Evolutionary conservation across 2,113 vertebrate species (phyloP).

Genomic region (Leuciscus idus): DNA sequence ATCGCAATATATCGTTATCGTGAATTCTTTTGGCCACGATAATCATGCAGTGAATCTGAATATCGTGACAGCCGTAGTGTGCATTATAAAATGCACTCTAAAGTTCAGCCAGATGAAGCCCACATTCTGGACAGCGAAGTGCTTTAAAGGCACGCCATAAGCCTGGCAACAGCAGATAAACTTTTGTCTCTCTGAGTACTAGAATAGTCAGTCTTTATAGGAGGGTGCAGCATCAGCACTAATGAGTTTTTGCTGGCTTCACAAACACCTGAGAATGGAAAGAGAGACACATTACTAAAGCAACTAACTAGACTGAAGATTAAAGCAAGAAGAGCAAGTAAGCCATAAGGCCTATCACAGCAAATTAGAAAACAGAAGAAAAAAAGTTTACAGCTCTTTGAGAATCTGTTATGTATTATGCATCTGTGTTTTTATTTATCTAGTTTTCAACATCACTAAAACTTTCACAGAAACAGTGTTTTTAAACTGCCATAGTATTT

Average conservation of each 20-base stretch:
- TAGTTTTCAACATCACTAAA: background rate
- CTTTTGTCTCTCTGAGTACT: background rate
- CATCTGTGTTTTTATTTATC: background rate
- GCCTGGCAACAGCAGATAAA: background rate
- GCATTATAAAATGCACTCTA: background rate
- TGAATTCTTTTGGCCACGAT: no score
- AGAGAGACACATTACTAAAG: background rate
- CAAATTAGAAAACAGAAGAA: background rate
- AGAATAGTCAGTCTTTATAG: slow-evolving; percentile 1
- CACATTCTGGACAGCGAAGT: background rate
- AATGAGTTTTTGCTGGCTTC: background rate
- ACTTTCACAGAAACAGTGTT: background rate
- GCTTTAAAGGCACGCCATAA: background rate
- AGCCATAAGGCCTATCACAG: background rate
- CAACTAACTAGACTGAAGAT: background rate
- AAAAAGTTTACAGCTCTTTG: background rate
- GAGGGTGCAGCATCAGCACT: background rate
- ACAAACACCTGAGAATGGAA: background rate
- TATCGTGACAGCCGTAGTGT: no score
- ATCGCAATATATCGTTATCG: no score
- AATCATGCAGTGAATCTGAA: no score
- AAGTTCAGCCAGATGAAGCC: background rate
- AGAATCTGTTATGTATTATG: background rate
- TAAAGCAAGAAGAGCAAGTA: background rate
- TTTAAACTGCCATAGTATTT: no score